phyloP scores from a whole-genome alignment of 2,888 invertebrate species.

The Chouioia cunea region DNA sequence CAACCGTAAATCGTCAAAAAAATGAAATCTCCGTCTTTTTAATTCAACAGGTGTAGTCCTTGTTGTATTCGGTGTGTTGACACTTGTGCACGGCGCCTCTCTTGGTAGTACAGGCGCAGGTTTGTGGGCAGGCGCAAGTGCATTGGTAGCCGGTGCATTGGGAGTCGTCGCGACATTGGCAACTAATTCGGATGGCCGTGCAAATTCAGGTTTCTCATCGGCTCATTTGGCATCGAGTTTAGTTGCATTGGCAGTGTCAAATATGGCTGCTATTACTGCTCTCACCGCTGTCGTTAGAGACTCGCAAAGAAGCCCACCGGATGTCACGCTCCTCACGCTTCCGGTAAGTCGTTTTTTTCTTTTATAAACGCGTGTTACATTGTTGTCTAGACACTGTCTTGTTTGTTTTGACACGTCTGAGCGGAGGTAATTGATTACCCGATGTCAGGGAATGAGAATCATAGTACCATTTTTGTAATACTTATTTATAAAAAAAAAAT shows the following conservation, averaged over 20 bases:
- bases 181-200: conserved; percentile 51
- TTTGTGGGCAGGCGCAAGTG: conserved; percentile 77
- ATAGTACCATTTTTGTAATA: too few relatives aligned
- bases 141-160: conserved; percentile 74
- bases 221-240: conserved; percentile 76
- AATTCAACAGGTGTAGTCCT: conserved; percentile 71
- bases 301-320: conserved; percentile 65
- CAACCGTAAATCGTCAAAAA: too few relatives aligned
- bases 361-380: background rate
- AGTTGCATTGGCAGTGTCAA: conserved; percentile 64
- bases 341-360: conserved; percentile 54
- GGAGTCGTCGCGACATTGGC: conserved; percentile 73
- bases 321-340: conserved; percentile 58
- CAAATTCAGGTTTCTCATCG: conserved; percentile 68
- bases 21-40: too few relatives aligned
- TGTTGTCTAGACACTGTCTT: background rate
- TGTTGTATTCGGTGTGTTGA: conserved; percentile 75
- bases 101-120: conserved; percentile 75
- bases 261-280: conserved; percentile 66
- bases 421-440: background rate
- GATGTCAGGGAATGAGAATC: too few relatives aligned
- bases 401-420: background rate
- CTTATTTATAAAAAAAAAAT: too few relatives aligned
- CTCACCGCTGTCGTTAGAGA: conserved; percentile 74
- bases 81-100: conserved; percentile 74